These are phyloP conservation scores for Oophaga pumilio DNA, from an alignment of 2,113 vertebrate species.

Conservation along the genomic window DNA sequence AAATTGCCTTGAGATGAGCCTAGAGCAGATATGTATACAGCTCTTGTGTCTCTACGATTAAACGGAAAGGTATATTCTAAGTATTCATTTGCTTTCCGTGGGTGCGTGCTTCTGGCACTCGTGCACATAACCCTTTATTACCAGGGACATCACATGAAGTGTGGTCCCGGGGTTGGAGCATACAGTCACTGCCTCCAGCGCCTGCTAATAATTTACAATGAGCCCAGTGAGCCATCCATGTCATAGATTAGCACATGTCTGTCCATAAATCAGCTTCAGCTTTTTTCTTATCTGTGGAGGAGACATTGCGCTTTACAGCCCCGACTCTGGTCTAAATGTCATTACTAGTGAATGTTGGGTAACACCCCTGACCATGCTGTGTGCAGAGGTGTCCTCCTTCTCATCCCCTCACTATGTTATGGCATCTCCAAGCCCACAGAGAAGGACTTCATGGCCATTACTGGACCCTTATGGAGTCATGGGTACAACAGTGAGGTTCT, in stretches of 20 bases:
- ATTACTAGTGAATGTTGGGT: not conserved
- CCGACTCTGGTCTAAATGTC: slow-evolving; percentile 57
- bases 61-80: no score
- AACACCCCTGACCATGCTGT: slow-evolving; percentile 66
- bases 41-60: no score
- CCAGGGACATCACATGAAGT: no score
- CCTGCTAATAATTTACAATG: not conserved
- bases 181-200: no score
- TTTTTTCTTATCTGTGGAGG: slow-evolving; percentile 50
- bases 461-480: slow-evolving; percentile 74
- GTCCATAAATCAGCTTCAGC: slow-evolving; percentile 13
- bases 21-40: no score
- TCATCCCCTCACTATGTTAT: slow-evolving; percentile 60
- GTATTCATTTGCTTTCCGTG: no score
- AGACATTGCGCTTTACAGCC: slow-evolving; percentile 62
- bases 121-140: no score
- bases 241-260: not conserved
- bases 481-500: slow-evolving; percentile 62
- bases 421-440: slow-evolving; percentile 55
- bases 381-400: slow-evolving; percentile 60
- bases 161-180: no score
- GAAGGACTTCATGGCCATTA: slow-evolving; percentile 71
- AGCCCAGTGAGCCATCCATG: not conserved
- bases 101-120: no score
- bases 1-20: no score